A percentile compares a stretch with the other conserved stretches of the same genome.
Conservation (phyloP, 2,113 vertebrate genomes). For the Plecturocebus donacophilus region DNA sequence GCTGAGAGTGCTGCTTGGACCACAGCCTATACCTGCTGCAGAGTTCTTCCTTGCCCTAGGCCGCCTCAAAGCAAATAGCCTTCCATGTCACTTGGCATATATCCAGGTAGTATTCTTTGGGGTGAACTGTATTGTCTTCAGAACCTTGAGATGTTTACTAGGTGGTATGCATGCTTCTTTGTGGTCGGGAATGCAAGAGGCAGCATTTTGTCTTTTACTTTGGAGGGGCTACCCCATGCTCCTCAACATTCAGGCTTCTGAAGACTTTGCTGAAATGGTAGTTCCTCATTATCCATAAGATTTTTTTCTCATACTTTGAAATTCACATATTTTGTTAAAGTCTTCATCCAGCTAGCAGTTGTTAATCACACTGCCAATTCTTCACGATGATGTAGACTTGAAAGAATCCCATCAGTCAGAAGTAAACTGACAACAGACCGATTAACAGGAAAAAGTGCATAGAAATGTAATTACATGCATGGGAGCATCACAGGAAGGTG, state of each 20-base stretch:
- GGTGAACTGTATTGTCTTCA: not conserved
- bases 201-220: not conserved
- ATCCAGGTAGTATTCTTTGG: not conserved
- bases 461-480: not conserved
- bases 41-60: not conserved
- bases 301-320: not conserved
- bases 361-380: not conserved
- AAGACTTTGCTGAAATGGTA: not conserved
- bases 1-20: no score
- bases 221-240: not conserved
- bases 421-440: not conserved
- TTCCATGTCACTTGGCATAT: not conserved
- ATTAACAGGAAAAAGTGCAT: not conserved
- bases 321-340: not conserved
- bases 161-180: not conserved
- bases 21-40: not conserved
- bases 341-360: not conserved
- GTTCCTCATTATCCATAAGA: not conserved
- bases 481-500: not conserved
- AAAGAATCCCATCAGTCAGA: not conserved
- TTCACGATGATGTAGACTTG: not conserved
- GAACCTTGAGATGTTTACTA: not conserved
- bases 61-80: not conserved
- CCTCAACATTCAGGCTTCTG: not conserved
- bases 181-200: not conserved